Evolutionary conservation across 1,140 invertebrate species (phyloP).

Genomic region (Drosophila funebris): DNA sequence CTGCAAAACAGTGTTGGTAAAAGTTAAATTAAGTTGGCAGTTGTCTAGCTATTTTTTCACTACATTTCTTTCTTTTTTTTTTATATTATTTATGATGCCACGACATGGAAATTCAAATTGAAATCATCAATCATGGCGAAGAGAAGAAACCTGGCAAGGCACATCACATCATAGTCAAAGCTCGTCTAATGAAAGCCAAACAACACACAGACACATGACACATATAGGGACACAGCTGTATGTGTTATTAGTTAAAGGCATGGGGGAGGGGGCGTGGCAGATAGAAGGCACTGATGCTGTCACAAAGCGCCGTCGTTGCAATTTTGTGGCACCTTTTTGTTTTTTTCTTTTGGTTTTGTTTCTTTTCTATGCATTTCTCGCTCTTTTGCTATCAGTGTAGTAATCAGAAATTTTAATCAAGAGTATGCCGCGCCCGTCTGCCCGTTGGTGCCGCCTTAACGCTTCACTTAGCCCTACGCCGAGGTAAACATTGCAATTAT

Average conservation of each 20-base stretch:
- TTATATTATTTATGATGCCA: conserved; percentile 61
- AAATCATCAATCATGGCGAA: conserved; percentile 78
- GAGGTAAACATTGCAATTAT: conserved; percentile 79
- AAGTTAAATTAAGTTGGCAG: conserved; percentile 75
- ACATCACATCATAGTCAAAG: conserved; percentile 42
- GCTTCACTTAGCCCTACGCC: conserved; percentile 70
- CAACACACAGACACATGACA: conserved; percentile 49
- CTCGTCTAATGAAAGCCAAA: conserved; percentile 80
- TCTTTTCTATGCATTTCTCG: conserved; percentile 41
- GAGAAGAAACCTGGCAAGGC: conserved; percentile 42
- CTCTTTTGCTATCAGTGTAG: conserved; percentile 73
- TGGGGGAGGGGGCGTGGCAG: conserved; percentile 29
- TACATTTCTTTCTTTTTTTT: conserved; percentile 16
- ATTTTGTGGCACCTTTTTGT: conserved; percentile 68
- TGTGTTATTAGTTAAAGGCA: conserved; percentile 67
- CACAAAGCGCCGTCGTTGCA: conserved; percentile 75
- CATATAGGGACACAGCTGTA: conserved; percentile 15
- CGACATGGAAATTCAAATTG: conserved; percentile 81
- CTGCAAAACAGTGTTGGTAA: conserved; percentile 52
- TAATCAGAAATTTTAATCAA: conserved; percentile 83
- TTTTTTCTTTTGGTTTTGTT: conserved; percentile 26
- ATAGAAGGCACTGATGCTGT: conserved; percentile 30
- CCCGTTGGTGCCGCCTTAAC: conserved; percentile 62
- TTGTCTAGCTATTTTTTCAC: conserved; percentile 33
- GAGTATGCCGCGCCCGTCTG: conserved; percentile 42